Base-by-base conservation (phyloP, 1,140 invertebrate genomes). In the Trachelipus rathkii region DNA sequence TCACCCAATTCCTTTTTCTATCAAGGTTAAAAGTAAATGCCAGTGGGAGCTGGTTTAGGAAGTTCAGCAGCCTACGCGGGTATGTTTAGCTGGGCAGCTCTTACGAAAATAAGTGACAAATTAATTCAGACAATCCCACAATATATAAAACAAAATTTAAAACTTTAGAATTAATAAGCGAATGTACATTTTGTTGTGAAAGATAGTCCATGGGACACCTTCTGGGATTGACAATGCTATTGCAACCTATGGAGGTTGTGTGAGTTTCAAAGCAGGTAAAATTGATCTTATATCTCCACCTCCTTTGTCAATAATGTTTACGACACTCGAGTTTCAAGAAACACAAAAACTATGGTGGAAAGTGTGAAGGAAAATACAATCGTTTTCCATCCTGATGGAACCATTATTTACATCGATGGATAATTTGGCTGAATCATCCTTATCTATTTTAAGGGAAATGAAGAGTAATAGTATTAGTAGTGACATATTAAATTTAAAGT, bases 181-280 rank as follows among this genome's bases (percentile, higher is more conserved):
- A 88, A 24, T 96, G 92, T 90, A 93, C 95, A 0, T 93, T 89
- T 82, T 87, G 89, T 72, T 91, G 90, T 73, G 96, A 98, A 84
- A 88, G 83, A 92, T 98, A 23, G 92, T 93, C 86, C 97, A 99
- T 85, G 95, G 95, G 0, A 91, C 88, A 53, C 95, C 96, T 0
- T 98, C 95, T 85, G 96, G 96, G 0, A 89, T 99, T 70, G 96
- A 99, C 84, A 98, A 97, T 85, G 90, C 91, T 13, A 89, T 96
- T 0, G 94, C 93, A 82, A 94, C 95, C 0, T 95, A 89, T 84
- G 96, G 94, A 0, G 90, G 90, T 0, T 85, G 93, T 66, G 86
- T 96, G 0, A 87, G 90, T 19, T 95, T 92, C 83, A 81, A 84
- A 81, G 81, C 82, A 86, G 88, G 77, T 89, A 88, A 81, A 83